Base-by-base conservation (phyloP, 2,797 vertebrate genomes). In the Muscicapa striata region DNA sequence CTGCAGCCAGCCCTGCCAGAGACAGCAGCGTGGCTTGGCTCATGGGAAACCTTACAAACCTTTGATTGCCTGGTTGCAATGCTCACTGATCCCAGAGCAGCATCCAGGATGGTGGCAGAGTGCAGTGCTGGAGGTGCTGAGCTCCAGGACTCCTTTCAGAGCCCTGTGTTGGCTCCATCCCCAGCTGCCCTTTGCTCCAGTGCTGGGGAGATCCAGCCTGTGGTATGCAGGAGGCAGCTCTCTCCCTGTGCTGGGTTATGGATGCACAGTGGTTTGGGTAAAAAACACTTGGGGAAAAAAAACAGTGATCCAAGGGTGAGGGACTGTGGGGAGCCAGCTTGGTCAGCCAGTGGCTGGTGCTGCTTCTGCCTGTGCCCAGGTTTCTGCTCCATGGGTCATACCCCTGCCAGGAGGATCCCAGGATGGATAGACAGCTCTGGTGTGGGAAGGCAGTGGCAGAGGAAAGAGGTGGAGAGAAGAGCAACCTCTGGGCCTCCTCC, bases 71-170 rank as follows among this genome's bases (percentile, higher is more conserved):
- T 0, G 0, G 3, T 9, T 45, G 10, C 0, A 2, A 10, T 0
- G 0, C 32, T 79, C 0, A 0, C 12, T 0, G 7, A 68, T 46
- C 22, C 34, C 1, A 2, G 48, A 70, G 57, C 48, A 34, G 68
- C 52, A 9, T 17, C 29, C 4, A 63, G 41, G 66, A 18, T 3
- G 7, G 61, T 9, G 17, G 49, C 52, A 48, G 43, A 49, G 54
- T 2, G 3, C 26, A 20, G 27, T 18, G 45, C 26, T 5, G 69
- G 74, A 38, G 27, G 41, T 68, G 46, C 43, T 0, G 3, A 49
- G 59, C 74, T 76, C 63, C 8, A 0, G 41, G 66, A 66, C 32
- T 69, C n/a, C n/a, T 59, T 73, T 43, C 38, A 51, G 85, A 69
- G 29, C 82, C 54, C 55, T 15, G 6, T 0, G 1, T 41, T 52